phyloP scores from a whole-genome alignment of 2,113 vertebrate species.

The Aphyosemion australe region DNA sequence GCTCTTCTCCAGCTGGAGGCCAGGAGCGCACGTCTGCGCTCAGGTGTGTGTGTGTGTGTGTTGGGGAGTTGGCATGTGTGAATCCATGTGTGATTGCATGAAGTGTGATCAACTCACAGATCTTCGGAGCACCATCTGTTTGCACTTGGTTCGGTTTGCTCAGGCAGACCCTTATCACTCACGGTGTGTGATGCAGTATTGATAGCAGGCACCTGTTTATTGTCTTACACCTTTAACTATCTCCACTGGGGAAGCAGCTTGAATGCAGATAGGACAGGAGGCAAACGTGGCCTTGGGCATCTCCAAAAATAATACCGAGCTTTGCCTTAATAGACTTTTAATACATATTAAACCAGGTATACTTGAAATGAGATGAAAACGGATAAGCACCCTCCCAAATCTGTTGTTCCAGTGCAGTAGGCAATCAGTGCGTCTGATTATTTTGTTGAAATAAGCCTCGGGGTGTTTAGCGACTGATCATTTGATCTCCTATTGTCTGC shows the following conservation, averaged over 20 bases:
- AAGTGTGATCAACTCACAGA: conserved; percentile 59
- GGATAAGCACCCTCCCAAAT: no score
- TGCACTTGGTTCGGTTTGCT: conserved; percentile 56
- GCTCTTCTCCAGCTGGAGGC: conserved; percentile 73
- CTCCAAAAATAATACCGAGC: no score
- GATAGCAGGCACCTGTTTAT: conserved; percentile 64
- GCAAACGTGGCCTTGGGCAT: no score
- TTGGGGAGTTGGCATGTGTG: conserved; percentile 13
- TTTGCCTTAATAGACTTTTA: no score
- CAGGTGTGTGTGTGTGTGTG: conserved; percentile 29
- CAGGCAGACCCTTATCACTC: conserved; percentile 56
- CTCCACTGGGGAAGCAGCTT: conserved; percentile 25
- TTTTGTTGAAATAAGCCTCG: conserved; percentile 30
- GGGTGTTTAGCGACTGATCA: conserved; percentile 43
- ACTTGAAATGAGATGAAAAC: no score
- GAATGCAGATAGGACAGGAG: conserved; percentile 5
- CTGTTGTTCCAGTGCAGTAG: no score
- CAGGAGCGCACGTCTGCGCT: conserved; percentile 26
- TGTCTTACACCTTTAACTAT: conserved; percentile 32
- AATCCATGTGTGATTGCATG: conserved; percentile 32
- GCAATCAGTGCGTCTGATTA: neutral
- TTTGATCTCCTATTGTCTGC: conserved; percentile 28
- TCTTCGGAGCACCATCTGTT: conserved; percentile 73
- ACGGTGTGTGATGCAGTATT: conserved; percentile 55
- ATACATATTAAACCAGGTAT: no score